Base-by-base conservation (phyloP, 2,797 vertebrate species). In the Megaceryle alcyon region DNA sequence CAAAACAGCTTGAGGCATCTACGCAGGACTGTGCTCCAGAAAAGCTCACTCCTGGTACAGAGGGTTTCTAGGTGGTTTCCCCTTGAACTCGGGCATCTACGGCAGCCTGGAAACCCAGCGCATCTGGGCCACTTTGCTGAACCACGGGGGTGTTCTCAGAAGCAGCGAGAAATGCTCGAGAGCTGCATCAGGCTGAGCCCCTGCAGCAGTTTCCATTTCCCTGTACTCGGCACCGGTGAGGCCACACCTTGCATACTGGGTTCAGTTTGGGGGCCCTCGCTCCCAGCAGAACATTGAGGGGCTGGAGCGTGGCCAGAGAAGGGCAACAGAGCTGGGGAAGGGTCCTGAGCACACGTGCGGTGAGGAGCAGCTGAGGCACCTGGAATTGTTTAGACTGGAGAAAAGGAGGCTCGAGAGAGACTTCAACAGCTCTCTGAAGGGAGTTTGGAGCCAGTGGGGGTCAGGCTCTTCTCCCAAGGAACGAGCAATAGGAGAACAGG, bases 21-120 rank as follows among this genome's bases (percentile, higher is more conserved):
- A n/a, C 85, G 6, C 13, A 16, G 4, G 77, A 3, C 76, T 56
- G n/a, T 0, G 82, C 83, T 43, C 60, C 39, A 11, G 10, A 6
- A 4, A 6, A 18, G 33, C 43, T 1, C 2, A 2, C n/a, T 48
- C 44, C 79, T 59, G 90, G 78, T 14, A 35, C 90, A 53, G 21
- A 92, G 60, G 93, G 88, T 48, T 87, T 91, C 70, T 54, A 76
- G 95, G 94, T 93, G 95, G 65, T 96, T 96, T 94, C 77, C 93
- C 43, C 7, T 41, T 26, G 28, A 71, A 59, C 90, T 71, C 91
- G 71, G 79, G 39, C 0, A 0, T 72, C 82, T 57, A 33, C 79
- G 79, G 82, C 92, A 70, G 92, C 79, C 92, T 92, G 93, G 79
- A 85, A 91, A 56, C 46, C n/a, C 64, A 17, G 39, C 6, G 39